Percentiles rank a stretch among this genome's conserved stretches.
phyloP scores from a whole-genome alignment of 2,113 vertebrate genomes.

The Hypomesus transpacificus region DNA sequence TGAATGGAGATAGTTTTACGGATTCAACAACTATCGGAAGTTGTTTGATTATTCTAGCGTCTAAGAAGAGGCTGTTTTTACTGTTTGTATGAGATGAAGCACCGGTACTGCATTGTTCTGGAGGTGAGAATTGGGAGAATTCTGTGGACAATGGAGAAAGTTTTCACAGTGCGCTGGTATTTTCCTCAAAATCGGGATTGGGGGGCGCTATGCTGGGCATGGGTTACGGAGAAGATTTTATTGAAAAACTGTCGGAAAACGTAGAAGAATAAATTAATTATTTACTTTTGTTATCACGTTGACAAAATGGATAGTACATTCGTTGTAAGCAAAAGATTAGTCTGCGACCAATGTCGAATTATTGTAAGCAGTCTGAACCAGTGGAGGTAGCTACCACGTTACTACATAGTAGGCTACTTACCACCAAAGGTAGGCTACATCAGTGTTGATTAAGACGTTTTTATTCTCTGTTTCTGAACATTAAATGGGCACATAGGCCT shows the following conservation, averaged over 20 bases:
- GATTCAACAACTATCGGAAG: neutral
- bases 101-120: neutral
- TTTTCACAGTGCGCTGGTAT: conserved; percentile 53
- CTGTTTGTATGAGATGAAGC: neutral
- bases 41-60: neutral
- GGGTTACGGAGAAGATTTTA: neutral
- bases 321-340: no score
- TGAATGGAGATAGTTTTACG: neutral
- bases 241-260: neutral
- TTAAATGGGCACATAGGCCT: no score
- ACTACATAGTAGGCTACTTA: no score
- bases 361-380: no score
- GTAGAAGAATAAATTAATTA: no score
- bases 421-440: no score
- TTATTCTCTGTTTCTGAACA: no score
- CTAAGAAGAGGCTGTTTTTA: neutral
- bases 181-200: neutral
- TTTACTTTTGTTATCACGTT: no score
- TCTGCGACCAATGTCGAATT: no score
- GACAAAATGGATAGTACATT: no score
- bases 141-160: conserved; percentile 58
- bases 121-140: conserved; percentile 33
- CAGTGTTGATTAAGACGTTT: no score
- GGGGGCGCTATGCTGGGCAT: neutral
- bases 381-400: no score